Evolutionary conservation across 1,140 invertebrate genomes (phyloP), one percentile per base, ranked within the genome.

Genomic region (Drosophila saltans): DNA sequence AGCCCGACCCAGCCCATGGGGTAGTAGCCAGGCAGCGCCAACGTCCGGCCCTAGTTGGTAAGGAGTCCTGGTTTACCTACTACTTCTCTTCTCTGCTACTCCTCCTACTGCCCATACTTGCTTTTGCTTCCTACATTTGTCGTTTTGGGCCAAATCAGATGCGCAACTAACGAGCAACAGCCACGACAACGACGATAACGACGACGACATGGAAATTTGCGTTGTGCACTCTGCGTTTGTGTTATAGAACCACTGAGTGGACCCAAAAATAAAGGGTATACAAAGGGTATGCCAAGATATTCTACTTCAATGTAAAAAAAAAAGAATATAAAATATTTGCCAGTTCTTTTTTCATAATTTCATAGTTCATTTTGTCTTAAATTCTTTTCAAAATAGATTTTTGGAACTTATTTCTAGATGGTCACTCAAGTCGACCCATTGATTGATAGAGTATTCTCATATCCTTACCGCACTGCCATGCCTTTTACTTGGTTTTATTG

Each of bases 141-240:
- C 83, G 77, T 80, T 71, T 61, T 75, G 60, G 73, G 74, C 66
- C 74, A 77, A 77, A 77, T 77, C 73, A 89, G 84, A 85, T 89
- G 85, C 85, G 84, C 84, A 89, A 90, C 84, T 89, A 88, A 89
- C 88, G 84, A 80, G 85, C 81, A 90, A 89, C 84, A 77, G 80
- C 66, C 80, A 81, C 78, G 73, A 81, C 79, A 66, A 80, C 78
- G 78, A 60, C 80, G 24, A 52, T 24, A 72, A 79, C 76, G 73
- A 77, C 79, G 69, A 70, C 81, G 76, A 88, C 84, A 88, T 88
- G 83, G 80, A 88, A 88, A 88, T 88, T 80, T 75, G 33, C 79
- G 69, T 82, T 79, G 45, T 52, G 45, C 66, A 72, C 72, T 82
- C 58, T 69, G 55, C 66, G 77, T 71, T 84, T 74, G 16, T 71